phyloP scores from a whole-genome alignment of 2,797 vertebrate species.

The Dipus sagitta region DNA sequence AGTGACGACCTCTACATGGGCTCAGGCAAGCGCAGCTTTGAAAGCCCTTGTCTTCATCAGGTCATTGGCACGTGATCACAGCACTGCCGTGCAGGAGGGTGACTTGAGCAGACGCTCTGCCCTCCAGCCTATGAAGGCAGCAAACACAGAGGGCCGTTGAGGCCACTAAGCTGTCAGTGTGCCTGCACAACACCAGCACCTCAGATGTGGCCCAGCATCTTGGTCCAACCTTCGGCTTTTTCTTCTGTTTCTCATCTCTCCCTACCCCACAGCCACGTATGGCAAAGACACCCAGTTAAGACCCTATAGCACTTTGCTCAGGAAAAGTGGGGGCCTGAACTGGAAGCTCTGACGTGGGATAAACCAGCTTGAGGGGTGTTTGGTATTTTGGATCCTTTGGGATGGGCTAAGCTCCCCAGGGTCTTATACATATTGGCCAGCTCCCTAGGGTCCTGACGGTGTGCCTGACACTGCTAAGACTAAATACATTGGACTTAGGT shows the following conservation, averaged over 20 bases:
- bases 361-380: neutral
- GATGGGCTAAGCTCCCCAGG: neutral
- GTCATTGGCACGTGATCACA: neutral
- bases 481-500: neutral
- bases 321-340: neutral
- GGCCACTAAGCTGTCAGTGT: neutral
- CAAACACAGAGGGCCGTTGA: neutral
- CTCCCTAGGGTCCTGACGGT: neutral
- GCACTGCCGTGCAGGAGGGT: neutral
- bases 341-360: neutral
- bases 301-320: neutral
- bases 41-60: neutral
- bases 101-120: neutral
- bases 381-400: neutral
- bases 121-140: neutral
- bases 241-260: conserved; percentile 9
- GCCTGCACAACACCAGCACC: neutral
- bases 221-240: neutral
- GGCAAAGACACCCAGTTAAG: neutral
- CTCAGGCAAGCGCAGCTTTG: neutral
- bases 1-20: neutral
- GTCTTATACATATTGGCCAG: neutral
- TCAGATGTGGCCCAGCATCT: neutral
- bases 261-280: neutral
- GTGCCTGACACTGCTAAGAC: conserved; percentile 10